Evolutionary conservation across 2,113 vertebrate species (phyloP).

Genomic region (Mesitornis unicolor): DNA sequence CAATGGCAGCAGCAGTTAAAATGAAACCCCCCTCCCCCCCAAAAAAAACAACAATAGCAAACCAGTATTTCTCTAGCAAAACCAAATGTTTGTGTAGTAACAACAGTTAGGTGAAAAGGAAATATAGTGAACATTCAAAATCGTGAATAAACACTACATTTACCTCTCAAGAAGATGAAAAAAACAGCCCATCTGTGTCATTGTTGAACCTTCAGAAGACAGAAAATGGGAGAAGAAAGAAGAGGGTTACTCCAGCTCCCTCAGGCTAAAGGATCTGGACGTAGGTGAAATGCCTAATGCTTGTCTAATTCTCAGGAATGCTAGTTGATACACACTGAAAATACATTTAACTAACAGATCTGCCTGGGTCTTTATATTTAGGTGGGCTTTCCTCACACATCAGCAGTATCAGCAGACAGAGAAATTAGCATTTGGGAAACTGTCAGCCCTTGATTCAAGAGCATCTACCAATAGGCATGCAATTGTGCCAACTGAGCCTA

Average conservation of each 20-base stretch:
- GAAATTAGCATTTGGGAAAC: neutral
- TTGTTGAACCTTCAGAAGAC: neutral
- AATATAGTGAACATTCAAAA: neutral
- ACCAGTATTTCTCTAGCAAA: neutral
- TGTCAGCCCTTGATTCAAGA: neutral
- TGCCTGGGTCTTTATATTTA: neutral
- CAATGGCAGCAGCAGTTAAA: neutral
- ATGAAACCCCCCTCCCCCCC: too few relatives aligned
- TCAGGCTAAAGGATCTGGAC: neutral
- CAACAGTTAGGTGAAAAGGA: neutral
- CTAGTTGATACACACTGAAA: neutral
- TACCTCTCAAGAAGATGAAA: neutral
- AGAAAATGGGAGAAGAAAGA: neutral
- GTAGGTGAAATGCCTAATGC: neutral
- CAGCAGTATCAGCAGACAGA: neutral
- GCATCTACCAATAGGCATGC: neutral
- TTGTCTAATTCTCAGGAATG: neutral
- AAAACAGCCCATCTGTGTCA: neutral
- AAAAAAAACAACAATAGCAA: neutral
- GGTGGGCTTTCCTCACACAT: neutral
- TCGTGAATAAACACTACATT: neutral
- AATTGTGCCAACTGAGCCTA: neutral
- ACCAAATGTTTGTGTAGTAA: neutral
- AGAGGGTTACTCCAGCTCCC: neutral
- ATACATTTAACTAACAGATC: neutral